phyloP scores from a whole-genome alignment of 2,888 invertebrate genomes.

The Meganola albula region DNA sequence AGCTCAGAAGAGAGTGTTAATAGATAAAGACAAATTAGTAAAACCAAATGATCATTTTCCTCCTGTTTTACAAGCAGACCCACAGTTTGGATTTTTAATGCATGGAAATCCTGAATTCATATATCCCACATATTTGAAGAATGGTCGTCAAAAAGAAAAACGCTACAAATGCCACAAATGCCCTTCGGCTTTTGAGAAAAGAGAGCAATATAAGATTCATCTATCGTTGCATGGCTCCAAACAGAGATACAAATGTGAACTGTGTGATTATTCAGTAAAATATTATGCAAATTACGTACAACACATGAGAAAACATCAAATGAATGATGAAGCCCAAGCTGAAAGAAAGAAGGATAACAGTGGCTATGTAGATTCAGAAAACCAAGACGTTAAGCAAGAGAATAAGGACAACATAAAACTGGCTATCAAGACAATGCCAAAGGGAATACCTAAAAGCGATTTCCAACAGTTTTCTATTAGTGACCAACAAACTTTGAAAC shows the following conservation, averaged over 20 bases:
- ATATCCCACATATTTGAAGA: slow-evolving; percentile 85
- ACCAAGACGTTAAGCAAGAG: slow-evolving; percentile 41
- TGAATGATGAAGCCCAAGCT: slow-evolving; percentile 81
- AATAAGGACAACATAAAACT: slow-evolving; percentile 55
- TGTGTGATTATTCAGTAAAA: slow-evolving; percentile 92
- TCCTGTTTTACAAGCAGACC: slow-evolving; percentile 77
- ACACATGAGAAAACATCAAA: slow-evolving; percentile 87
- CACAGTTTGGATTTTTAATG: slow-evolving; percentile 82
- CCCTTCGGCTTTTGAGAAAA: slow-evolving; percentile 91
- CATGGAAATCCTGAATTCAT: slow-evolving; percentile 87
- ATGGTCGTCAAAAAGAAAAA: slow-evolving; percentile 85
- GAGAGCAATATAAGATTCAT: slow-evolving; percentile 90
- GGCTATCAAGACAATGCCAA: slow-evolving; percentile 70
- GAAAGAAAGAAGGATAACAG: slow-evolving; percentile 66
- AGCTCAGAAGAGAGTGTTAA: slow-evolving; percentile 71
- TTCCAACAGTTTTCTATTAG: slow-evolving; percentile 77
- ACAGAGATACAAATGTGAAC: slow-evolving; percentile 88
- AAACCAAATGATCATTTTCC: slow-evolving; percentile 75
- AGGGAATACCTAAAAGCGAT: slow-evolving; percentile 58
- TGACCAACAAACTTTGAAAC: slow-evolving; percentile 80
- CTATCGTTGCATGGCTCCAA: slow-evolving; percentile 88
- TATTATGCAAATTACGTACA: slow-evolving; percentile 91
- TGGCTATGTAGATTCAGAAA: slow-evolving; percentile 41
- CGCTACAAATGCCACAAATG: slow-evolving; percentile 90
- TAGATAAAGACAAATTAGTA: slow-evolving; percentile 69